Evolutionary conservation across 2,113 vertebrate genomes (phyloP).

Genomic region (Amazona vittata): DNA sequence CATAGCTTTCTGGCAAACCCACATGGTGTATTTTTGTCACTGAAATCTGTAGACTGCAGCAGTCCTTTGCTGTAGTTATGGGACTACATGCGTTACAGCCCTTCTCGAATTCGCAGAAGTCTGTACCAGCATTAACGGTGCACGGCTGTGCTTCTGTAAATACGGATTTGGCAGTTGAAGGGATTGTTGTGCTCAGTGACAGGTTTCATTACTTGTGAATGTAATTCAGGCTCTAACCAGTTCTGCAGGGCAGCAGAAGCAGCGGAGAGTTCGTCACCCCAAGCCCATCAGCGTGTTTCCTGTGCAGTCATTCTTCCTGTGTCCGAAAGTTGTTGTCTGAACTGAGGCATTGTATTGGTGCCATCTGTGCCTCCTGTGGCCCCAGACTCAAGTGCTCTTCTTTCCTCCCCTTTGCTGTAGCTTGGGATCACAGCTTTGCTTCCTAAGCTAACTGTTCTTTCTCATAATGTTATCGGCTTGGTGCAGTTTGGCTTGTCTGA

Average conservation of each 20-base stretch:
- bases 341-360: not conserved
- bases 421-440: not conserved
- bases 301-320: accelerated
- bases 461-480: not conserved
- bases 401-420: not conserved
- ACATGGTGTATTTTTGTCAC: not conserved
- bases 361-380: not conserved
- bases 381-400: not conserved
- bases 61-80: not conserved
- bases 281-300: not conserved
- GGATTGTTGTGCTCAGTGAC: not conserved
- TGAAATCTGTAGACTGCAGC: not conserved
- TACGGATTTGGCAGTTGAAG: accelerated
- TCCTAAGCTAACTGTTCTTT: not conserved
- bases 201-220: not conserved
- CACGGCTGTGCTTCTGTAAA: accelerated
- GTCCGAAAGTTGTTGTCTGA: not conserved
- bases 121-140: accelerated
- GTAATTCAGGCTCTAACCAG: not conserved
- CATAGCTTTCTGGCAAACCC: not conserved
- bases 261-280: not conserved
- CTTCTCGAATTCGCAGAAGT: not conserved
- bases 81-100: not conserved
- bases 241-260: not conserved
- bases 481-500: not conserved